Conservation (phyloP, 2,797 vertebrate species). For the Paramormyrops hopkinsi region DNA sequence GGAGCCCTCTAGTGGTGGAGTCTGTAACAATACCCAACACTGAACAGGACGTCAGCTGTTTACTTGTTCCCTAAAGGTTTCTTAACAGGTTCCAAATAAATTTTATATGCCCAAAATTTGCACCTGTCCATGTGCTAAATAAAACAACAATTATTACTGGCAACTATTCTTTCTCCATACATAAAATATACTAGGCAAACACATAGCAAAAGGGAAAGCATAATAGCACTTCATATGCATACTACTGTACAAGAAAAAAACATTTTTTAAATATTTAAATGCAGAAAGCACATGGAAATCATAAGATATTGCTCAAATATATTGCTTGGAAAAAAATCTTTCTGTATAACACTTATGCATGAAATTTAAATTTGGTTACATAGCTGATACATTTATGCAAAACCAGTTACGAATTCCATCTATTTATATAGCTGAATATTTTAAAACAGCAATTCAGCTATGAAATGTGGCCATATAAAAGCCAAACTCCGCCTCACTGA, state of each 20-base stretch:
- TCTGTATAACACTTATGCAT: not conserved
- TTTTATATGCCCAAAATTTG: not conserved
- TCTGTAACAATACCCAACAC: not conserved
- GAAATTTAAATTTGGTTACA: conserved; percentile 1
- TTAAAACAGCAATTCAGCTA: not conserved
- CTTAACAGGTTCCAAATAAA: not conserved
- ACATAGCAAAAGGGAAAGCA: not conserved
- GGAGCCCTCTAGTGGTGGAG: not conserved
- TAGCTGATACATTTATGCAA: not conserved
- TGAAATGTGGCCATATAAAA: not conserved
- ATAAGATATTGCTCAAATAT: not conserved
- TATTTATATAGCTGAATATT: not conserved
- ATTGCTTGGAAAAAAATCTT: not conserved
- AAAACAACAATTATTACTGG: not conserved
- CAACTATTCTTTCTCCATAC: not conserved
- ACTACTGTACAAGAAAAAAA: not conserved
- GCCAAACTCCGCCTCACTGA: not conserved
- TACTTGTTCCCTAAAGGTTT: not conserved
- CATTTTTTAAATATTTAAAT: not conserved
- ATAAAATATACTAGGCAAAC: not conserved
- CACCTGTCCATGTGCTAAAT: not conserved
- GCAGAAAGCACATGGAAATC: not conserved
- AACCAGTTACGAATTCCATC: not conserved
- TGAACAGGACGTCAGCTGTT: not conserved
- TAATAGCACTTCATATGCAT: not conserved